Conservation (phyloP, 1,140 invertebrate species). For the Ceratosolen fusciceps region DNA sequence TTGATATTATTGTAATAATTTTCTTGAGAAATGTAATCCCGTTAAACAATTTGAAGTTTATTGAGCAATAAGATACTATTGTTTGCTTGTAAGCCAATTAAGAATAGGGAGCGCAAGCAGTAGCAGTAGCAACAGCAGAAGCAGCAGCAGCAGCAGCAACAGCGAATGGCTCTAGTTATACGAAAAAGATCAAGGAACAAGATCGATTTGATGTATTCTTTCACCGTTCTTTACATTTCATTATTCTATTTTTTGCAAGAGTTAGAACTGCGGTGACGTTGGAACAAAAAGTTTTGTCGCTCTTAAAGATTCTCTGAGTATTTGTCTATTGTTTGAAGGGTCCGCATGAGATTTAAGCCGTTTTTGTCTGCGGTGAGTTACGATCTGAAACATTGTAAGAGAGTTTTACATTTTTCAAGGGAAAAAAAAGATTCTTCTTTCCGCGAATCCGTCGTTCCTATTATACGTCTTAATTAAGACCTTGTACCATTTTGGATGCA, state of each 20-base stretch:
- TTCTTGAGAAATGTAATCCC: too few species aligned
- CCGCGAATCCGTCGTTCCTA: conserved; percentile 26
- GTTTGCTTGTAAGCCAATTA: neutral
- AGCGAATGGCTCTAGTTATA: neutral
- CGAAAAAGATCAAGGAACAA: neutral
- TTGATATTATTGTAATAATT: too few species aligned
- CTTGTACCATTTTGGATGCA: neutral
- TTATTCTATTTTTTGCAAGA: conserved; percentile 30
- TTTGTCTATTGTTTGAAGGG: conserved; percentile 43
- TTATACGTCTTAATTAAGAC: conserved; percentile 44
- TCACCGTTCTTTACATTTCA: conserved; percentile 21
- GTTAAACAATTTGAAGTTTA: too few species aligned
- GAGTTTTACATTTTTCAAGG: conserved; percentile 22
- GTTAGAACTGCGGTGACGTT: conserved; percentile 25
- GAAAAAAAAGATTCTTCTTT: conserved; percentile 1
- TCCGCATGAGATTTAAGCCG: conserved; percentile 32
- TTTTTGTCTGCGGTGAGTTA: conserved; percentile 38
- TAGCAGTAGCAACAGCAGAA: too few species aligned
- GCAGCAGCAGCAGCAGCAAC: too few species aligned
- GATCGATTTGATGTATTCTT: conserved; percentile 40
- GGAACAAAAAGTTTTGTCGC: conserved; percentile 45
- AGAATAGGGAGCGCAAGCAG: neutral
- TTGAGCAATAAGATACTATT: neutral
- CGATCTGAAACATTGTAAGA: conserved; percentile 25
- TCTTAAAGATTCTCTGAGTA: conserved; percentile 24